phyloP scores from a whole-genome alignment of 35 echinoderm and acorn worm species.

The Nesometra sesokonis region DNA sequence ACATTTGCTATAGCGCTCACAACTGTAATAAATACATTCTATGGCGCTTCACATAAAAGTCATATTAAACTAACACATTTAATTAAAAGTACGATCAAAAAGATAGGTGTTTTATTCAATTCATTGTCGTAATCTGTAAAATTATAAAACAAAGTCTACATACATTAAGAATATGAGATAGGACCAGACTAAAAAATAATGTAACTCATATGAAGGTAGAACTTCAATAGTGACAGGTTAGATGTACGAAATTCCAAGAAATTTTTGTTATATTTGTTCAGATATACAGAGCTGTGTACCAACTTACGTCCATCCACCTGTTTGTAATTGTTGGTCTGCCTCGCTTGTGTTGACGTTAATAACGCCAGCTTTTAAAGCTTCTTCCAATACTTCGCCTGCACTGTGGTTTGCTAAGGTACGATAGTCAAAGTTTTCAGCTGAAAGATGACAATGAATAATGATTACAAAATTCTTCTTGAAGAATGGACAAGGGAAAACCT shows the following conservation, averaged over 20 bases:
- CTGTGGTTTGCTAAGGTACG: slow-evolving; percentile 25
- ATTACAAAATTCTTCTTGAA: no score
- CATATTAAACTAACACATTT: no score
- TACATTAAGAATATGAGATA: no score
- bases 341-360: slow-evolving; percentile 48
- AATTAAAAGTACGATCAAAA: no score
- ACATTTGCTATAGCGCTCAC: no score
- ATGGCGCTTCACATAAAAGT: no score
- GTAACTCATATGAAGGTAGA: neutral
- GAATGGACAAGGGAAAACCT: no score
- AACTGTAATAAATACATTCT: no score
- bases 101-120: no score
- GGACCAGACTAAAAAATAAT: no score
- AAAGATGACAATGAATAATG: neutral
- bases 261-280: neutral
- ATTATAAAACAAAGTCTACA: no score
- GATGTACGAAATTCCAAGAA: neutral
- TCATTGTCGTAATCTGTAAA: no score
- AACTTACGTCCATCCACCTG: slow-evolving; percentile 60
- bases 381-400: slow-evolving; percentile 21
- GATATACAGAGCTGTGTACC: neutral
- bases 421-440: slow-evolving; percentile 11
- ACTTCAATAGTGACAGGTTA: neutral
- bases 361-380: slow-evolving; percentile 27
- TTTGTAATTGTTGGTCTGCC: slow-evolving; percentile 36